These are phyloP conservation scores for Pangasianodon gigas DNA, from an alignment of 2,113 vertebrate species.

Conservation along the genomic window DNA sequence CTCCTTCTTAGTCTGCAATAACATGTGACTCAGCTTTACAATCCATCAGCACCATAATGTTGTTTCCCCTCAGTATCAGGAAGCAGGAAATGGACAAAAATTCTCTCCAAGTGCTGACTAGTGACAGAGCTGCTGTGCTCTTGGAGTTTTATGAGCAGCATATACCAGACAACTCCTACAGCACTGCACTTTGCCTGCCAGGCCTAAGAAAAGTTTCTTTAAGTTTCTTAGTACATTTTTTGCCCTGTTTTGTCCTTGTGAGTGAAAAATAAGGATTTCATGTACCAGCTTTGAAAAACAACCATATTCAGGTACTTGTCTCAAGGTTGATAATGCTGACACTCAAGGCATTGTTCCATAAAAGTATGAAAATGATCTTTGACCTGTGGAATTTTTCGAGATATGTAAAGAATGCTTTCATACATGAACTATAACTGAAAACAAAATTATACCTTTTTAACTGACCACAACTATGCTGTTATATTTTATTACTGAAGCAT, in stretches of 20 bases:
- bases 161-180: too few species aligned
- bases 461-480: neutral
- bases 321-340: neutral
- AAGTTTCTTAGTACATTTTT: neutral
- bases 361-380: neutral
- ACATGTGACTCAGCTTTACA: neutral
- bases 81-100: neutral
- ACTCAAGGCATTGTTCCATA: neutral
- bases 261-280: neutral
- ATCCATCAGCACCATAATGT: neutral
- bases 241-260: neutral
- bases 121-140: neutral
- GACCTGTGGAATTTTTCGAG: neutral
- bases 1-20: neutral
- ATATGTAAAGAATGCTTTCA: neutral
- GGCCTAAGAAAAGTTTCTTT: neutral
- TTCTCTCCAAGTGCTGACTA: conserved; percentile 10
- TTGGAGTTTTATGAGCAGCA: neutral
- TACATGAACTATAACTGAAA: neutral
- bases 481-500: neutral
- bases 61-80: neutral
- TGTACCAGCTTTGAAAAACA: neutral
- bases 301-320: neutral
- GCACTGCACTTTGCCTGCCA: neutral
- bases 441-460: neutral